Conservation (phyloP, 2,888 invertebrate genomes). For the Polyommatus icarus region DNA sequence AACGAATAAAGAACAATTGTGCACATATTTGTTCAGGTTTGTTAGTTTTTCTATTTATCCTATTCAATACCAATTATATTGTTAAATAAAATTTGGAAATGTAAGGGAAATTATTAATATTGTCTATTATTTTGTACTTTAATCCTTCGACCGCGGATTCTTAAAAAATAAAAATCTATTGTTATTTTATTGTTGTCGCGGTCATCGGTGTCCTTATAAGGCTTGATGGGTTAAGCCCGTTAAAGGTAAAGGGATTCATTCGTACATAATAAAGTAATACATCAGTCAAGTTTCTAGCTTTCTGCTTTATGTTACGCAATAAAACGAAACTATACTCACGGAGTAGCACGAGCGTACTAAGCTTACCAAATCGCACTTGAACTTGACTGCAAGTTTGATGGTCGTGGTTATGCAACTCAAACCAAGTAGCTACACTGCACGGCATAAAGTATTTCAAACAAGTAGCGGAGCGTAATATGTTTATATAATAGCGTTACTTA, state of each 20-base stretch:
- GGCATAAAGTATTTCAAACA: neutral
- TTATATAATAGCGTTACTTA: conserved; percentile 30
- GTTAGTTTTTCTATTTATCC: neutral
- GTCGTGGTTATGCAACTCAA: neutral
- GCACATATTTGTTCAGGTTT: neutral
- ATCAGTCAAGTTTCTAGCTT: neutral
- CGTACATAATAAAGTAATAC: no score
- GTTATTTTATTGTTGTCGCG: no score
- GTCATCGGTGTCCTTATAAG: no score
- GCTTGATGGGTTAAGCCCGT: no score
- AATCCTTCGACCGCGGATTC: no score
- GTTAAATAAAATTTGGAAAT: no score
- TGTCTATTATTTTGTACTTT: neutral
- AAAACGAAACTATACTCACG: neutral
- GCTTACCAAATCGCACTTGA: neutral
- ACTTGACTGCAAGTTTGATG: neutral
- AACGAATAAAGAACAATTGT: neutral
- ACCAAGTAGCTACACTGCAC: neutral
- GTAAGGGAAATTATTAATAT: neutral
- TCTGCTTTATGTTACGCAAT: neutral
- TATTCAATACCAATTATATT: neutral
- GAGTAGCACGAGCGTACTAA: neutral
- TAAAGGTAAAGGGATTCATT: no score
- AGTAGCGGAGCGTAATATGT: conserved; percentile 26
- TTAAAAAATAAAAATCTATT: no score